Base-by-base conservation (phyloP, 2,113 vertebrate species). In the Thamnaconus septentrionalis region DNA sequence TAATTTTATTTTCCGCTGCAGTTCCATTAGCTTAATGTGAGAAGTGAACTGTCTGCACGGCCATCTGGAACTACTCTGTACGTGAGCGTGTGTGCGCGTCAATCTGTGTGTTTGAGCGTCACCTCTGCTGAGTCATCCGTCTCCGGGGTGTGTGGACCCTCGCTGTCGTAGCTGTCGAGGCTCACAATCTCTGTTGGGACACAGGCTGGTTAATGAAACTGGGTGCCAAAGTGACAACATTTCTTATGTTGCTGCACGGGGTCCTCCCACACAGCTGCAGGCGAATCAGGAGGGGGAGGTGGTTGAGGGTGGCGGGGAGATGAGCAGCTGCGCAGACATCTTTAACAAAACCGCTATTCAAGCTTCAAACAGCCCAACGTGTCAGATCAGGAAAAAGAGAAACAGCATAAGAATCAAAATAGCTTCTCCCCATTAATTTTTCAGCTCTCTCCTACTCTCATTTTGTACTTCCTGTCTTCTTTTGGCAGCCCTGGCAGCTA, bases 111-210 rank as follows among this genome's bases (percentile, higher is more conserved):
- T 49, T 39, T 42, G 41, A n/a, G 56, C 18, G 1, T 87, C 75
- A 96, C 95, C 93, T 96, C 96, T 0, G 91, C 87, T 2, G 93
- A 91, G 70, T 96, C 95, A 3, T 96, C 96, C 0, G 92, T 92
- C 87, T 98, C 96, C 0, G 95, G 95, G 0, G 95, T 96, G 62
- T 95, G 93, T 40, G 94, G 93, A 62, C 94, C 94, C 3, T 94
- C 94, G 0, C 93, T 95, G 87, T 96, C 93, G 3, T 94, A 95
- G 71, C 93, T 94, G 76, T 98, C 95, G 48, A 93, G 85, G n/a
- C 91, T 92, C 48, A 91, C 92, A 69, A 96, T 93, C 4, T 98
- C 96, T 98, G 87, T 7, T 49, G 18, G 58, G 59, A 73, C 66
- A 67, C 57, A 76, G 9, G 11, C 45, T 18, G 2, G 61, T 71